Evolutionary conservation across 1,140 invertebrate species (phyloP), one percentile per base, ranked within the genome.

Genomic region (Solenopsis fugax): DNA sequence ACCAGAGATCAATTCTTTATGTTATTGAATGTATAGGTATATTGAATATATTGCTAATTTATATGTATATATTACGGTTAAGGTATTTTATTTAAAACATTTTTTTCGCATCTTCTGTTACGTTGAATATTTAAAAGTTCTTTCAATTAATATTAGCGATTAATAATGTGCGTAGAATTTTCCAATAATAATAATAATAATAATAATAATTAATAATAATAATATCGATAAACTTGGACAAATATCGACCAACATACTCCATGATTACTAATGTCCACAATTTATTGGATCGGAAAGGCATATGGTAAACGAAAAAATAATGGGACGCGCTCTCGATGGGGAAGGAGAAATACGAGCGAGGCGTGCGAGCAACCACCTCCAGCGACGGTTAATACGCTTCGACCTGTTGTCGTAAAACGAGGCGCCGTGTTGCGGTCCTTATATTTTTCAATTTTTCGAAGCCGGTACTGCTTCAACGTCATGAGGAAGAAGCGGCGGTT

Each of bases 391-490:
- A 75, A 84, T 75, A 84, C 78, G 16, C 21, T 75, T 73, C 80
- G 80, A 84, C 34, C 67, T 67, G 37, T 60, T 73, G 12, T 58
- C 21, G 50, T 58, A 24, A 56, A 72, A 72, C 21, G 65, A 58
- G 52, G 24, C 34, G 67, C 10, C 41, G 34, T n/a, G 60, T 37
- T 48, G 56, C 58, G 58, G 10, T 34, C 52, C 80, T 84, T 84
- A 84, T 84, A 84, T 75, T 75, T 82, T 84, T 84, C 80, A 84
- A 84, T 84, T 84, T 84, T 54, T 75, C 41, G 24, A 45, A 52
- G n/a, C 13, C 37, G 80, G 0, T 73, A 45, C 41, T 58, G 54
- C 54, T 73, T 75, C 69, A 73, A 73, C 52, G 41, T 82, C 80
- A 34, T 45, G 69, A 24, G 41, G 16, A 48, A 50, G 69, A 72